Percentiles rank a stretch among this genome's conserved stretches.
These are phyloP conservation scores for Diplazon laetatorius DNA, from an alignment of 2,888 invertebrate species.

Conservation along the genomic window DNA sequence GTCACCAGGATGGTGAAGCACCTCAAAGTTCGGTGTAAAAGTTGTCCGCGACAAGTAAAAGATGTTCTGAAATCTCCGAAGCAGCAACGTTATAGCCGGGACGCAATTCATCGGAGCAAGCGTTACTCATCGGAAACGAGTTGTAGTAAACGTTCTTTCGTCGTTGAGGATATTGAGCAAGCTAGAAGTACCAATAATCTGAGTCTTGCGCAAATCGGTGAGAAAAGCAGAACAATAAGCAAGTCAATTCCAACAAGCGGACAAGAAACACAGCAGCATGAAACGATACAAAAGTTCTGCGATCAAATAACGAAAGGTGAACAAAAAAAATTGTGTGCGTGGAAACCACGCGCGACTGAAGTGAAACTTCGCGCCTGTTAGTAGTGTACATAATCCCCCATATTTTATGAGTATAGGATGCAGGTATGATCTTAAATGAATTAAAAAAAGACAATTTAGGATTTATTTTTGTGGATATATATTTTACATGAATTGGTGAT, in stretches of 20 bases:
- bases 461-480: too few species aligned
- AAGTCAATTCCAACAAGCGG: background rate
- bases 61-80: slow-evolving; percentile 5
- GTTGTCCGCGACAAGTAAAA: slow-evolving; percentile 3
- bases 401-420: too few species aligned
- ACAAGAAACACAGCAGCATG: background rate
- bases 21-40: slow-evolving; percentile 3
- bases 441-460: too few species aligned
- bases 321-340: too few species aligned
- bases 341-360: too few species aligned
- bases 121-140: slow-evolving; percentile 2
- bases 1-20: slow-evolving; percentile 3
- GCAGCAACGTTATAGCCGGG: background rate
- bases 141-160: background rate
- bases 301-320: slow-evolving; percentile 21
- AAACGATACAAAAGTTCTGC: slow-evolving; percentile 1
- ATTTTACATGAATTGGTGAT: too few species aligned
- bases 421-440: too few species aligned
- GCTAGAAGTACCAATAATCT: background rate
- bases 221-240: background rate
- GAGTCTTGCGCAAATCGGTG: background rate
- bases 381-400: too few species aligned
- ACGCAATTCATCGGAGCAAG: background rate
- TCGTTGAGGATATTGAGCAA: background rate
- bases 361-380: too few species aligned